Base-by-base conservation (phyloP, 2,888 invertebrate species). In the Eristalis tenax region DNA sequence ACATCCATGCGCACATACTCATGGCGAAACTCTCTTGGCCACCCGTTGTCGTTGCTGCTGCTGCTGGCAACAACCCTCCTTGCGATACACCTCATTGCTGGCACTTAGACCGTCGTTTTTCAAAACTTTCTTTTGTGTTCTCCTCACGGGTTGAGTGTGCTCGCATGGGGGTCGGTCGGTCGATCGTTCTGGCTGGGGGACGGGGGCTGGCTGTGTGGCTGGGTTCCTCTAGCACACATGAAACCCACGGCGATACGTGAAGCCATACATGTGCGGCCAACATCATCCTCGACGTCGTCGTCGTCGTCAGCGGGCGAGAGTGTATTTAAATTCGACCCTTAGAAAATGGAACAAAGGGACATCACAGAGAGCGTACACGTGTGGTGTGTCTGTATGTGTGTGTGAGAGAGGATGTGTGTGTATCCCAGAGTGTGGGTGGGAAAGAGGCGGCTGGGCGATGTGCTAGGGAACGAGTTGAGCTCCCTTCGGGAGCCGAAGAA, bases 291-390 rank as follows among this genome's bases (percentile, higher is more conserved):
- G 61, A 43, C 89, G 86, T 90, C 91, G 91, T 90, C 89, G 89
- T 86, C 89, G 89, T 89, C 89, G 83, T 89, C 89, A 35, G 69
- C 89, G 86, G 79, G 32, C 32, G 74, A 88, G 84, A 61, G 76
- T 81, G 71, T 85, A 88, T 90, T 80, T 86, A 90, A 89, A 90
- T 90, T 90, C 90, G 90, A 90, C 89, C 90, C 88, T 89, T 90
- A 90, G 84, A 89, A 80, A 87, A 87, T 83, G 80, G 78, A 76
- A 81, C 74, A 71, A 80, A 83, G 77, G 75, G 85, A 88, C 83
- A 81, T 65, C 75, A 56, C 32, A 64, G 50, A 64, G 50, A 50
- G 76, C 68, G 57, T 63, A 80, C 80, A 64, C 75, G 80, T 87
- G 50, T 80, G 26, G 59, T 71, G 38, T 71, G 88, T 84, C 77